Percentiles rank a stretch among this genome's conserved stretches.
phyloP scores from a whole-genome alignment of 92 coral and sea anemone genomes.

The Heteractis magnifica region DNA sequence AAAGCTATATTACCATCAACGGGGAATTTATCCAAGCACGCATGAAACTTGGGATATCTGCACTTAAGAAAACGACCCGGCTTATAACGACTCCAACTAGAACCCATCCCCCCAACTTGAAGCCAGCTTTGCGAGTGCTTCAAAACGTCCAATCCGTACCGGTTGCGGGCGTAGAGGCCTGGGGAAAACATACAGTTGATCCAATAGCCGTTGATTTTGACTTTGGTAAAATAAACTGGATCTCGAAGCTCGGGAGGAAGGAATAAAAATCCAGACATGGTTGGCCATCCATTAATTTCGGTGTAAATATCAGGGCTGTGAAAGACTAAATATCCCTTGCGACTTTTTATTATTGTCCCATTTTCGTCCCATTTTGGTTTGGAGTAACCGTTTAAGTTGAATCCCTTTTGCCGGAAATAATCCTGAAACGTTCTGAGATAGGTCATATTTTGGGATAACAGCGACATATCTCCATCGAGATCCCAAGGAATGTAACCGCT shows the following conservation, averaged over 20 bases:
- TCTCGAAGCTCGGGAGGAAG: conserved; percentile 46
- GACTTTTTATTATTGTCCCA: conserved; percentile 25
- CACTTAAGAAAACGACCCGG: conserved; percentile 35
- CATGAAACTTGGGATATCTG: conserved; percentile 35
- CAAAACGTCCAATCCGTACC: conserved; percentile 34
- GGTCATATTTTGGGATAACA: conserved; percentile 19
- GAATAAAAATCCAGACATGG: conserved; percentile 25
- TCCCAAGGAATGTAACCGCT: conserved; percentile 35
- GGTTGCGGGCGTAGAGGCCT: conserved; percentile 35
- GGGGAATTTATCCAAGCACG: conserved; percentile 50
- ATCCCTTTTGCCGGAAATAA: conserved; percentile 34
- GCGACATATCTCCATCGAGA: conserved; percentile 33
- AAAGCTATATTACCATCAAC: conserved; percentile 50
- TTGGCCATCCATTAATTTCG: conserved; percentile 51
- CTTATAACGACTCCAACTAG: conserved; percentile 29
- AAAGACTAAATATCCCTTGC: conserved; percentile 38
- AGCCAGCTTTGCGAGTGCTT: conserved; percentile 47
- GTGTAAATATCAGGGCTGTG: conserved; percentile 49
- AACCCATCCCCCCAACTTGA: conserved; percentile 31
- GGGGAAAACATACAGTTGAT: conserved; percentile 26
- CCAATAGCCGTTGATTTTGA: conserved; percentile 33
- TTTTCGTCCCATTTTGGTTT: conserved; percentile 36
- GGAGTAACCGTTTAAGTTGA: conserved; percentile 36
- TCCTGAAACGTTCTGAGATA: conserved; percentile 14
- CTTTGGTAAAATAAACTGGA: conserved; percentile 34